These are phyloP conservation scores for Lepidurus arcticus DNA, from an alignment of 1,140 invertebrate species.

Conservation along the genomic window DNA sequence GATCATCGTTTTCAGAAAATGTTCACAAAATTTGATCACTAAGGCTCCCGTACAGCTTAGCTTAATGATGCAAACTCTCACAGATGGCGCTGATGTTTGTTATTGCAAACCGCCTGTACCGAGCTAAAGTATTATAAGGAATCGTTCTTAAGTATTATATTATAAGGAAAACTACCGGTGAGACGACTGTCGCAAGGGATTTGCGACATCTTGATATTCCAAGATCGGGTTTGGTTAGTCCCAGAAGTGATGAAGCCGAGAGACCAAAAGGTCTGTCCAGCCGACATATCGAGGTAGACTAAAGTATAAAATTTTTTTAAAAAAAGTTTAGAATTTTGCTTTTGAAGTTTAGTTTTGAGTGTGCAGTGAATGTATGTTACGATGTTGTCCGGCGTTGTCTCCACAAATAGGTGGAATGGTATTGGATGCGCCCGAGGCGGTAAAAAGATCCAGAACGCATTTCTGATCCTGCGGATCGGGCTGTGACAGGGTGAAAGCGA, in stretches of 20 bases:
- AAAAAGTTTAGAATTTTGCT: background rate
- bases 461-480: slow-evolving; percentile 57
- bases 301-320: background rate
- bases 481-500: slow-evolving; percentile 63
- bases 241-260: background rate
- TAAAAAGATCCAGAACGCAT: slow-evolving; percentile 63
- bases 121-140: too few species aligned
- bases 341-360: background rate
- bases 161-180: background rate
- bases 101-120: too few species aligned
- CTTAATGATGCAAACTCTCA: too few species aligned
- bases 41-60: too few species aligned
- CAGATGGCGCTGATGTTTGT: too few species aligned
- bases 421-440: slow-evolving; percentile 59
- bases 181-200: slow-evolving; percentile 19
- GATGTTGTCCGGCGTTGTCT: slow-evolving; percentile 65
- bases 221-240: slow-evolving; percentile 5
- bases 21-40: too few species aligned
- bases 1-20: too few species aligned
- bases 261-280: background rate
- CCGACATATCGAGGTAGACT: slow-evolving; percentile 25
- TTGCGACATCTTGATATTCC: slow-evolving; percentile 27
- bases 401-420: slow-evolving; percentile 68
- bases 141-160: too few species aligned
- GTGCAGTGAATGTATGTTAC: slow-evolving; percentile 42